A percentile compares a stretch with the other conserved stretches of the same genome.
Evolutionary conservation across 2,888 invertebrate genomes (phyloP).

Genomic region (Dryococelus australis): DNA sequence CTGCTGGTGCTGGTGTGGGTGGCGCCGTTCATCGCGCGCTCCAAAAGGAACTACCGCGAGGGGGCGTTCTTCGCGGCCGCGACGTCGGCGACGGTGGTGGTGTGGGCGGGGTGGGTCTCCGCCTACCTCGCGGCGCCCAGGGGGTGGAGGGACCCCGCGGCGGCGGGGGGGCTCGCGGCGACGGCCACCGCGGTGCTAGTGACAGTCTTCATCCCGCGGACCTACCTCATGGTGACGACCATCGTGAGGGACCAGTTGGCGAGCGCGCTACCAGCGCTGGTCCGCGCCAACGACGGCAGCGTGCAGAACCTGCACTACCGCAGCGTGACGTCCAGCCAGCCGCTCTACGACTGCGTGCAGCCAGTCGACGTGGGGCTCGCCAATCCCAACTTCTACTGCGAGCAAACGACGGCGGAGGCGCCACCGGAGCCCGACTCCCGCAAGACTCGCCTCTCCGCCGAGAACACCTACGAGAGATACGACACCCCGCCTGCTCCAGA

Average conservation of each 20-base stretch:
- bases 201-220: conserved; percentile 72
- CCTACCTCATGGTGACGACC: conserved; percentile 72
- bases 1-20: conserved; percentile 64
- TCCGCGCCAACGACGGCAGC: conserved; percentile 38
- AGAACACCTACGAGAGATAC: conserved; percentile 52
- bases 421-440: background rate
- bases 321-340: conserved; percentile 50
- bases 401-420: conserved; percentile 45
- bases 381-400: conserved; percentile 52
- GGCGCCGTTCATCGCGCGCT: conserved; percentile 68
- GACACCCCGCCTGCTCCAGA: conserved; percentile 51
- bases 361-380: conserved; percentile 38
- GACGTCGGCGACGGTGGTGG: conserved; percentile 62
- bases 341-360: conserved; percentile 52
- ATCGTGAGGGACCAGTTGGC: conserved; percentile 66
- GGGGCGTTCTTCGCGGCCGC: conserved; percentile 62
- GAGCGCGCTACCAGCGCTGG: conserved; percentile 51
- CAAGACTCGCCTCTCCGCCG: conserved; percentile 38
- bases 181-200: conserved; percentile 70
- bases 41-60: conserved; percentile 73
- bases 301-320: conserved; percentile 43
- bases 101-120: conserved; percentile 70
- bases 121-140: conserved; percentile 59
- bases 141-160: conserved; percentile 61
- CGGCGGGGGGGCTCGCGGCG: conserved; percentile 68